Evolutionary conservation across 2,113 vertebrate species (phyloP), one percentile per base, ranked within the genome.

Genomic region (Polyodon spathula): DNA sequence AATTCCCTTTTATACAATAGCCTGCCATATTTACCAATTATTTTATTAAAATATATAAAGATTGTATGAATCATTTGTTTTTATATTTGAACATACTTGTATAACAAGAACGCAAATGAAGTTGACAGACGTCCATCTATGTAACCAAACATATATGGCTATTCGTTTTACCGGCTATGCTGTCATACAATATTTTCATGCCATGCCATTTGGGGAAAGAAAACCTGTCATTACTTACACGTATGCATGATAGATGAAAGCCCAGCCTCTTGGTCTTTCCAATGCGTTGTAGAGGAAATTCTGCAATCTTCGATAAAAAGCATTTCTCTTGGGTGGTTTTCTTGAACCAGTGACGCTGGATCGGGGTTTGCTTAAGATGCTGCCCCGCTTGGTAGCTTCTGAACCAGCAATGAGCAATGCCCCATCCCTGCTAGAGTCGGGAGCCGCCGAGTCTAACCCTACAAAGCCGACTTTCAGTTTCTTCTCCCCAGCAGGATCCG

Each of bases 401-500:
- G 90, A 79, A 1, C 88, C 93, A 43, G 89, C 92, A 72, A 97
- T 95, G 62, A 98, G 92, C 60, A 97, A 85, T 41, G 91, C 92
- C 67, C 93, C 95, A 64, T 98, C 95, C 74, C 92, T 83, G 68
- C 75, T 92, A 71, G 92, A 91, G 66, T 97, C 95, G 10, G 89
- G 86, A 40, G 91, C 91, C 6, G 90, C 90, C 1, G 93, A 84
- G 71, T 97, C 93, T 84, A 98, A 62, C 63, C 93, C 95, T n/a
- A 97, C 94, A 63, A 98, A 98, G 40, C 94, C 95, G 76, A 98
- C 95, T 86, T 93, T 93, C 70, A 90, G 91, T 86, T 92, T 93
- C 84, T 92, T 94, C 85, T 95, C 94, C 27, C 86, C 92, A 73
- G 88, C 76, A 17, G 86, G 78, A 68, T 88, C 83, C 63, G 90